These are phyloP conservation scores for Drosophila recens DNA, from an alignment of 2,888 invertebrate species.

Conservation along the genomic window DNA sequence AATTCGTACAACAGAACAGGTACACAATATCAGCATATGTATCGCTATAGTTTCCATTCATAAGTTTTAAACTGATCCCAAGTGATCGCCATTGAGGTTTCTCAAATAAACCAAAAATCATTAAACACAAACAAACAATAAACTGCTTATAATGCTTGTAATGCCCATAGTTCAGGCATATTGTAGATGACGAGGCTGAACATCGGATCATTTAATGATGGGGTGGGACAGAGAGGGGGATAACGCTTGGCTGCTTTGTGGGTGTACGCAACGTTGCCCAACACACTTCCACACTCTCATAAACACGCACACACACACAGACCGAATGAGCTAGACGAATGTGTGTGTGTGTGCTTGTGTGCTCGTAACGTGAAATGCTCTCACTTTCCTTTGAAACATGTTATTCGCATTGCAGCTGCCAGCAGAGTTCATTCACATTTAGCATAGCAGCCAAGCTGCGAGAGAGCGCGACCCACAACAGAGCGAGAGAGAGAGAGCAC, in stretches of 20 bases:
- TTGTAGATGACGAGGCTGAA: conserved; percentile 34
- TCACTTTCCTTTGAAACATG: conserved; percentile 85
- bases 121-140: conserved; percentile 64
- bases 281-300: conserved; percentile 20
- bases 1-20: conserved; percentile 63
- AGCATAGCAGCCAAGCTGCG: conserved; percentile 57
- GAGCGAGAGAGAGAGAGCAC: conserved; percentile 43
- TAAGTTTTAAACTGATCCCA: conserved; percentile 31
- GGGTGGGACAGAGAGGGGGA: not conserved
- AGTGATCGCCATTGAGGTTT: conserved; percentile 25
- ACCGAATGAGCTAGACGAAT: conserved; percentile 36
- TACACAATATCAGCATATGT: conserved; percentile 42
- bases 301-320: conserved; percentile 5
- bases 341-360: conserved; percentile 17
- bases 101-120: conserved; percentile 37
- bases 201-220: conserved; percentile 22
- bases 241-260: conserved; percentile 42
- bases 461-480: conserved; percentile 22
- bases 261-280: conserved; percentile 48
- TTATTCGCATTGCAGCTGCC: conserved; percentile 78
- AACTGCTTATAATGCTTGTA: conserved; percentile 41
- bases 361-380: conserved; percentile 79
- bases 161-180: conserved; percentile 22
- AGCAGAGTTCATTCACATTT: conserved; percentile 82
- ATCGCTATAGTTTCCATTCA: conserved; percentile 43